A percentile compares a stretch with the other conserved stretches of the same genome.
These are phyloP conservation scores for Eidolon dupreanum DNA, from an alignment of 2,797 vertebrate genomes.

Conservation along the genomic window DNA sequence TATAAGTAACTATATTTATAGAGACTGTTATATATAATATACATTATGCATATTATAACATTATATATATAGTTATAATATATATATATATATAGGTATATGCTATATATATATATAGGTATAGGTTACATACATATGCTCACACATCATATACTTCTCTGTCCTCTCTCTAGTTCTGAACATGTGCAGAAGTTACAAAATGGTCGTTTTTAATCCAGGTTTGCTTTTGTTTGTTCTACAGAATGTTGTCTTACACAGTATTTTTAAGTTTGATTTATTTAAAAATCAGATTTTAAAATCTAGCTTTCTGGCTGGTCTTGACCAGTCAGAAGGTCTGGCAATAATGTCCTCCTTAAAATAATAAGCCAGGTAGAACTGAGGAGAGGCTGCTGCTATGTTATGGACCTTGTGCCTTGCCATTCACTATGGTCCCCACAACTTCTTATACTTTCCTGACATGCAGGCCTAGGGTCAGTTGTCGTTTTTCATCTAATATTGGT, in stretches of 20 bases:
- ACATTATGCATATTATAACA: neutral
- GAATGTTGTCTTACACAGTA: neutral
- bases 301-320: neutral
- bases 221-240: conserved; percentile 28
- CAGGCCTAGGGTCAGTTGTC: neutral
- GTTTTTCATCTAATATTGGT: conserved; percentile 5
- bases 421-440: neutral
- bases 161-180: neutral
- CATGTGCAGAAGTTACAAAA: conserved; percentile 5
- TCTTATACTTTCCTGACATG: neutral
- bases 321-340: neutral
- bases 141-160: neutral
- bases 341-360: neutral
- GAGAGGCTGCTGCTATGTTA: neutral
- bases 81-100: no score
- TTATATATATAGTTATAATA: neutral
- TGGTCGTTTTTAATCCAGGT: neutral
- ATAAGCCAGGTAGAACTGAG: neutral
- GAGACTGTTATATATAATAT: neutral
- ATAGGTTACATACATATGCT: neutral
- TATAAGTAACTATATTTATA: neutral
- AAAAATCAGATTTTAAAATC: conserved; percentile 11
- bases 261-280: conserved; percentile 36
- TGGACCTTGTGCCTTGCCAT: neutral
- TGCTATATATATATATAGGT: neutral